phyloP scores from a whole-genome alignment of 2,113 vertebrate species.

The Xenopus laevis region DNA sequence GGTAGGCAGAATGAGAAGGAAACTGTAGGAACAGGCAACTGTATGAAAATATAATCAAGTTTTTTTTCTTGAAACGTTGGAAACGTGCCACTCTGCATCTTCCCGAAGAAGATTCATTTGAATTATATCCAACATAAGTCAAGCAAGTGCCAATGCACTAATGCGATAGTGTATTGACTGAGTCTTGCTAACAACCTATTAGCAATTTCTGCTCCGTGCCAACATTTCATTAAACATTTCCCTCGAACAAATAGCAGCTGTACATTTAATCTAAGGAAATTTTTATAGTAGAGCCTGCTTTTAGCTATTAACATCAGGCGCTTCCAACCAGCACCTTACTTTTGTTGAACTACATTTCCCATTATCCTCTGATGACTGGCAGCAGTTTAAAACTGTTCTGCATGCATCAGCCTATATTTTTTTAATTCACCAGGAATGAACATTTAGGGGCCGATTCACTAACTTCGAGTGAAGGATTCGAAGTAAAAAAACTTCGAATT shows the following conservation, averaged over 20 bases:
- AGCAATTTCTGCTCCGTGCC: slow-evolving; percentile 58
- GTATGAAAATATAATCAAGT: slow-evolving; percentile 5
- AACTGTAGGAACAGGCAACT: background rate
- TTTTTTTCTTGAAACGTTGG: slow-evolving; percentile 49
- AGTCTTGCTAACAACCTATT: slow-evolving; percentile 54
- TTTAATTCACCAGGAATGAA: no score
- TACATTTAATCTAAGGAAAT: background rate
- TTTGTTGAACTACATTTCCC: no score
- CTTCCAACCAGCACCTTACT: no score
- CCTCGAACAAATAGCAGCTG: slow-evolving; percentile 23
- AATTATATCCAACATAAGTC: slow-evolving; percentile 66
- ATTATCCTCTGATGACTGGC: no score
- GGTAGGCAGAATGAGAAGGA: background rate
- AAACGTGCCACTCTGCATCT: slow-evolving; percentile 63
- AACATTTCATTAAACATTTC: slow-evolving; percentile 57
- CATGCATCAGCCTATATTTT: no score
- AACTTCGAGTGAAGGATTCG: no score
- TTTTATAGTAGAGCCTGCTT: background rate
- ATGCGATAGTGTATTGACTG: slow-evolving; percentile 63
- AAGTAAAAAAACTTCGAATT: no score
- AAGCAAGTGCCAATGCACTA: slow-evolving; percentile 61
- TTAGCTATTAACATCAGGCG: no score
- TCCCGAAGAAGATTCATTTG: slow-evolving; percentile 70
- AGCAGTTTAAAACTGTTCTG: no score
- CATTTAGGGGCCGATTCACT: no score